Conservation (phyloP, 2,113 vertebrate genomes). For the Lutjanus erythropterus region DNA sequence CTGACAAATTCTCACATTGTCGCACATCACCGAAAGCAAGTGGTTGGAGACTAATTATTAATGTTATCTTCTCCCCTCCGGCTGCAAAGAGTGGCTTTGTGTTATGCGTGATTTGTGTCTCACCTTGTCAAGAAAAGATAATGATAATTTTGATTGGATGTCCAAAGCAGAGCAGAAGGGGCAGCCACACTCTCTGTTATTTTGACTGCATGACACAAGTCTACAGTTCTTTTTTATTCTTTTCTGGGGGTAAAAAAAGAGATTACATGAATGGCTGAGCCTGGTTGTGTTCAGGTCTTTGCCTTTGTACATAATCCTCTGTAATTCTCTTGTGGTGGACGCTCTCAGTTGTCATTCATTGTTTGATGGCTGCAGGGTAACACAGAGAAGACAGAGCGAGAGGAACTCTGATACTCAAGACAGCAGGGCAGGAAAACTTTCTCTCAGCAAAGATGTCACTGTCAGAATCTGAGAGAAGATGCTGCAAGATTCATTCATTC, state of each 20-base stretch:
- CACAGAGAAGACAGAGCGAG: conserved; percentile 27
- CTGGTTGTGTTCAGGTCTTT: conserved; percentile 62
- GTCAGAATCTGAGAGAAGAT: conserved; percentile 5
- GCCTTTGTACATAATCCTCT: conserved; percentile 76
- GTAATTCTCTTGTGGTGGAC: conserved; percentile 78
- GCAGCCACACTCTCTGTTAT: conserved; percentile 11
- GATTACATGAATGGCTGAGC: conserved; percentile 78
- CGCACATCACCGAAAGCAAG: conserved; percentile 24
- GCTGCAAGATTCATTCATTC: no score
- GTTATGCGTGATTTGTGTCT: conserved; percentile 28
- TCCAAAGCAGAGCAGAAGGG: conserved; percentile 34
- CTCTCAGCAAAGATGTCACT: neutral
- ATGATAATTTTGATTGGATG: conserved; percentile 8
- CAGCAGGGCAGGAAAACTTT: conserved; percentile 23
- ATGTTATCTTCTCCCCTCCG: conserved; percentile 37
- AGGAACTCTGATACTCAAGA: conserved; percentile 22
- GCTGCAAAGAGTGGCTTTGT: conserved; percentile 30
- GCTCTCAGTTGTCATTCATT: conserved; percentile 67
- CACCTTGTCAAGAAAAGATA: conserved; percentile 14
- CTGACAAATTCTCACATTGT: conserved; percentile 45
- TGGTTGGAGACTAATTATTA: conserved; percentile 51
- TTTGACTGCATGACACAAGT: conserved; percentile 12
- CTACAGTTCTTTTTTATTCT: conserved; percentile 13
- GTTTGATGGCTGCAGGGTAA: conserved; percentile 49
- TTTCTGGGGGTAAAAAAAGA: conserved; percentile 51